These are phyloP conservation scores for Parascotia fuliginaria DNA, from an alignment of 2,888 invertebrate genomes.

Conservation along the genomic window DNA sequence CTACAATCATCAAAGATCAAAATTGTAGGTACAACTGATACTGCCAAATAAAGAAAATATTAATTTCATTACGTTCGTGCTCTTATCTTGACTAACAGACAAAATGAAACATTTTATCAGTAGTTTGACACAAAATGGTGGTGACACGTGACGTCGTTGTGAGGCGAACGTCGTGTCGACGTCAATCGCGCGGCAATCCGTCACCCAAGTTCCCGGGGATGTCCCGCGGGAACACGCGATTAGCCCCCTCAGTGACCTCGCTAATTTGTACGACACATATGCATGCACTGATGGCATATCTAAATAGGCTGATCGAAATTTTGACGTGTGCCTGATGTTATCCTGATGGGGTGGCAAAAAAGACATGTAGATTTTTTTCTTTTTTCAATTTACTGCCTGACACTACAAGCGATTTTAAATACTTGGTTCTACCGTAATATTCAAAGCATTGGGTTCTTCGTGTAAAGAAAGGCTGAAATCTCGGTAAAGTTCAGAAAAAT, in stretches of 20 bases:
- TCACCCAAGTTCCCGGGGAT: constrained; percentile 42
- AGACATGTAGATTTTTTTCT: background rate
- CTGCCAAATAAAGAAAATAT: background rate
- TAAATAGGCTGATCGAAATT: constrained; percentile 14
- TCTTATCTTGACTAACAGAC: constrained; percentile 17
- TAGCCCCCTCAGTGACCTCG: constrained; percentile 49
- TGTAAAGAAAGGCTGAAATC: too few species aligned
- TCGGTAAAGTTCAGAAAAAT: too few species aligned
- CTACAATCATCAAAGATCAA: too few species aligned
- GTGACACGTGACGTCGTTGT: constrained; percentile 54
- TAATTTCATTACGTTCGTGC: constrained; percentile 9
- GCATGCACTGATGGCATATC: constrained; percentile 17
- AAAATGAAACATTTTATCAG: constrained; percentile 53
- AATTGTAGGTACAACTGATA: too few species aligned
- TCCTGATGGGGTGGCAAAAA: background rate
- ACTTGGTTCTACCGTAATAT: too few species aligned
- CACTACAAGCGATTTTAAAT: too few species aligned
- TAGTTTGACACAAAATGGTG: constrained; percentile 37
- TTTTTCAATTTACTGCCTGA: background rate
- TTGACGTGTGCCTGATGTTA: constrained; percentile 7
- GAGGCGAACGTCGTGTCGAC: constrained; percentile 53
- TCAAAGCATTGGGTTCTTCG: too few species aligned
- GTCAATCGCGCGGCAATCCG: constrained; percentile 74
- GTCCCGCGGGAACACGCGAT: constrained; percentile 51
- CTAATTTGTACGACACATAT: constrained; percentile 60